Conservation (phyloP, 2,797 vertebrate genomes). For the Hydrolagus colliei region DNA sequence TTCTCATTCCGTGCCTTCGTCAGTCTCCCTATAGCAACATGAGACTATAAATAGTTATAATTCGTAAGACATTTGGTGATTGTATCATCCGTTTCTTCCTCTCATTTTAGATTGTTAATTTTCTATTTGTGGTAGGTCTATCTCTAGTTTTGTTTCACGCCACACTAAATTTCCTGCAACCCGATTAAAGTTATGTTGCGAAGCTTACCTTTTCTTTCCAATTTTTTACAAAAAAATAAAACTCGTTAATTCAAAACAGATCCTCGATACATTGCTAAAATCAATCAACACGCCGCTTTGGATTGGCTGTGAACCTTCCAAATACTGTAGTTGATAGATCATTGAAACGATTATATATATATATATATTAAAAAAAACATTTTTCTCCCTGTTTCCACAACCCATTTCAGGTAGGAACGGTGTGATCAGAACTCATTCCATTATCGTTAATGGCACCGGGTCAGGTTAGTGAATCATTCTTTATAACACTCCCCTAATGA, state of each 20-base stretch:
- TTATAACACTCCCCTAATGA: neutral
- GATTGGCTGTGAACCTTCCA: conserved; percentile 17
- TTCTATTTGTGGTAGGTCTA: conserved; percentile 57
- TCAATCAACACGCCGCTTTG: conserved; percentile 15
- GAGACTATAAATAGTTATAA: conserved; percentile 67
- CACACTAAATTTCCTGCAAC: conserved; percentile 51
- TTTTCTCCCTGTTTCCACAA: conserved; percentile 20
- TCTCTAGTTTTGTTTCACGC: conserved; percentile 56
- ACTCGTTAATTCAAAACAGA: conserved; percentile 1
- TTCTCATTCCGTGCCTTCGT: conserved; percentile 72
- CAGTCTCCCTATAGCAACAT: conserved; percentile 69
- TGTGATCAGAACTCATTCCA: conserved; percentile 10
- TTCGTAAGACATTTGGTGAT: conserved; percentile 62
- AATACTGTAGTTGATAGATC: conserved; percentile 8
- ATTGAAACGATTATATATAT: neutral
- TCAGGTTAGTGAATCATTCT: conserved; percentile 13
- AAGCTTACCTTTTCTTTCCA: conserved; percentile 31
- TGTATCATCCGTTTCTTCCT: conserved; percentile 58
- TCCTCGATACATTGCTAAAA: conserved; percentile 22
- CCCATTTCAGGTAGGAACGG: neutral
- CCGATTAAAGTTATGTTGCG: conserved; percentile 47
- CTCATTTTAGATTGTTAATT: conserved; percentile 54
- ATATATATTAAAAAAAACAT: neutral
- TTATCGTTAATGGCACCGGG: conserved; percentile 22
- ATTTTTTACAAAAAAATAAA: conserved; percentile 14